Conservation (phyloP, 2,888 invertebrate species). For the Drosophila antonietae region DNA sequence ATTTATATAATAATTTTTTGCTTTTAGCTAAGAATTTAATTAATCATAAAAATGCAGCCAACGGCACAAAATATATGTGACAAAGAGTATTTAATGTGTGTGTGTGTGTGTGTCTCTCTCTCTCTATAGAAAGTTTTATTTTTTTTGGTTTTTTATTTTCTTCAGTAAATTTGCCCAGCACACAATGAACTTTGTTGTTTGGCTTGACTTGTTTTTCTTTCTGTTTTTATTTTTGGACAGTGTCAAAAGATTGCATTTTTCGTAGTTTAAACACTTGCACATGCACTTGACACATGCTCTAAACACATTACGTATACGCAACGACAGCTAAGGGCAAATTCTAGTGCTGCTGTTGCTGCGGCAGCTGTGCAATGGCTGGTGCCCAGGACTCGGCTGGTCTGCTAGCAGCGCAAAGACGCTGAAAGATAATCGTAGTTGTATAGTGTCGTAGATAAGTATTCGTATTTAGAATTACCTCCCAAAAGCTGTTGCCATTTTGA, state of each 20-base stretch:
- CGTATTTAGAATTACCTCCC: slow-evolving; percentile 53
- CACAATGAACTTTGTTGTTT: slow-evolving; percentile 35
- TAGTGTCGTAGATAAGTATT: not conserved
- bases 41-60: slow-evolving; percentile 8
- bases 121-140: not conserved
- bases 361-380: slow-evolving; percentile 74
- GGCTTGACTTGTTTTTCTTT: not conserved
- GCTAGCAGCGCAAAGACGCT: slow-evolving; percentile 77
- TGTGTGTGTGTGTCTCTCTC: no score
- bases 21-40: slow-evolving; percentile 2
- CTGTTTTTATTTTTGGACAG: slow-evolving; percentile 9
- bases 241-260: slow-evolving; percentile 28
- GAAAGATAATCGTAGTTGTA: not conserved
- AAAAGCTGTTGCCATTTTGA: slow-evolving; percentile 34
- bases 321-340: slow-evolving; percentile 21
- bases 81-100: slow-evolving; percentile 4
- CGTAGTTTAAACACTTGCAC: slow-evolving; percentile 7
- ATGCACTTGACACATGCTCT: slow-evolving; percentile 33
- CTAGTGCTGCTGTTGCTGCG: slow-evolving; percentile 40
- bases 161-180: slow-evolving; percentile 14
- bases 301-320: slow-evolving; percentile 55
- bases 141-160: not conserved
- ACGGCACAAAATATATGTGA: not conserved
- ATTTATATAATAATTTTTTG: not conserved
- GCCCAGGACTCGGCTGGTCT: slow-evolving; percentile 80